A percentile compares a stretch with the other conserved stretches of the same genome.
Conservation (phyloP, 2,888 invertebrate species). For the Geophilus truncorum region DNA sequence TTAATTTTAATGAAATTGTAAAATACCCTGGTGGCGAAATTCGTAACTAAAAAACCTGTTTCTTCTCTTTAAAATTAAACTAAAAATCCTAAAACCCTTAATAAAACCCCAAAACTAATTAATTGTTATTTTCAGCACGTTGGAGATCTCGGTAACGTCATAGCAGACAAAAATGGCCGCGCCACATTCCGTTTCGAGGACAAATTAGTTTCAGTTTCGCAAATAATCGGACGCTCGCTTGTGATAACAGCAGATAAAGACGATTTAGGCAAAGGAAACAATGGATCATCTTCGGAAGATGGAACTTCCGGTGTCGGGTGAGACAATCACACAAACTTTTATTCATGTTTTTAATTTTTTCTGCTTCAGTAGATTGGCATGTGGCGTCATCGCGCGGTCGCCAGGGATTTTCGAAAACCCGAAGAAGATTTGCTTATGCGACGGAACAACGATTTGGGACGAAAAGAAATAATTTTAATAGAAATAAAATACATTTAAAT, state of each 20-base stretch:
- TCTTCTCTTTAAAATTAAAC: too few relatives aligned
- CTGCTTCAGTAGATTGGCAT: conserved; percentile 67
- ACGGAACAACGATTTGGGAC: conserved; percentile 84
- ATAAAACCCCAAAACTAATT: too few relatives aligned
- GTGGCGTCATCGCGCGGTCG: conserved; percentile 82
- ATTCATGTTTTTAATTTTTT: not conserved
- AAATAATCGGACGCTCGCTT: conserved; percentile 61
- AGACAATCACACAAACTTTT: not conserved
- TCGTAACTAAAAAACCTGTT: too few relatives aligned
- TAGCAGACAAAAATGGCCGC: conserved; percentile 59
- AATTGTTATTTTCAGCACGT: conserved; percentile 53
- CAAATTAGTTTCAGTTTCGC: conserved; percentile 57
- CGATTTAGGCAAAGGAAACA: conserved; percentile 57
- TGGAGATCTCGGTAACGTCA: conserved; percentile 64
- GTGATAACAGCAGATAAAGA: conserved; percentile 62
- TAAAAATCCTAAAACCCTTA: too few relatives aligned
- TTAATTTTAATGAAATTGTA: too few relatives aligned
- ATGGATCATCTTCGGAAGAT: conserved; percentile 55
- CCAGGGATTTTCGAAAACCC: conserved; percentile 81
- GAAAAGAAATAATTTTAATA: conserved; percentile 51
- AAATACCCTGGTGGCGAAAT: too few relatives aligned
- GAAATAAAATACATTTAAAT: not conserved
- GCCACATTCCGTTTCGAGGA: conserved; percentile 62
- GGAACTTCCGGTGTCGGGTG: conserved; percentile 63
- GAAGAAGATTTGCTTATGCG: conserved; percentile 83